Conservation (phyloP, 2,113 vertebrate genomes). For the Mormyrus lacerda region DNA sequence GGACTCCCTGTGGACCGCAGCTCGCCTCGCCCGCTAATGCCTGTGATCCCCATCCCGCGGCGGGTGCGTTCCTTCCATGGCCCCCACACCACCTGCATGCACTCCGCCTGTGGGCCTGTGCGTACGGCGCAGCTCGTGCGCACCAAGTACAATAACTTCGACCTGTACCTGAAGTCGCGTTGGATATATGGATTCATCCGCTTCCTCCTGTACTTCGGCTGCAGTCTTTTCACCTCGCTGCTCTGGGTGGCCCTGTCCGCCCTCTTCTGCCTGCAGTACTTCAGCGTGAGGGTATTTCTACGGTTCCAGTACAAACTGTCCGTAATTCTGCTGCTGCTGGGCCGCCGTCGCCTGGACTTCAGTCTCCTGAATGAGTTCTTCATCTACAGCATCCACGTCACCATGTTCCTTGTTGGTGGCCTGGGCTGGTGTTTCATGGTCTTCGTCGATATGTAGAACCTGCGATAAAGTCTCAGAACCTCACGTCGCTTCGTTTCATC, state of each 20-base stretch:
- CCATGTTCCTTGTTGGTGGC: constrained; percentile 92
- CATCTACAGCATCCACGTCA: constrained; percentile 89
- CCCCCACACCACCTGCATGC: constrained; percentile 94
- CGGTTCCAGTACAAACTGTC: constrained; percentile 91
- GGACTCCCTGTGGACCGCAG: constrained; percentile 45
- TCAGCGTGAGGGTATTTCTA: constrained; percentile 67
- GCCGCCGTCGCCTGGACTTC: constrained; percentile 67
- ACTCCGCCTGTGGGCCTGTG: constrained; percentile 84
- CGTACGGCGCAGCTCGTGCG: constrained; percentile 77
- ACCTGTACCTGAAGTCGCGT: constrained; percentile 72
- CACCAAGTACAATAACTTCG: constrained; percentile 77
- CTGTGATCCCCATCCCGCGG: constrained; percentile 94
- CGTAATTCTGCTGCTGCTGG: constrained; percentile 4
- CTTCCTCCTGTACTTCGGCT: constrained; percentile 64
- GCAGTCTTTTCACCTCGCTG: constrained; percentile 55
- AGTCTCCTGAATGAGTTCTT: constrained; percentile 85
- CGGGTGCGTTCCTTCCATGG: constrained; percentile 95
- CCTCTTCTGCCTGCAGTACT: constrained; percentile 73
- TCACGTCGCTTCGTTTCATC: constrained; percentile 49
- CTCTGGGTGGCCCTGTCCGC: constrained; percentile 71
- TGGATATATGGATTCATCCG: constrained; percentile 74
- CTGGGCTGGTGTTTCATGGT: constrained; percentile 99
- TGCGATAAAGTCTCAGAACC: constrained; percentile 47
- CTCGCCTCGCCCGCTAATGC: constrained; percentile 73
- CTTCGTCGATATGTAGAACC: constrained; percentile 89